Base-by-base conservation (phyloP, 2,797 vertebrate species). In the Anomalospiza imberbis region DNA sequence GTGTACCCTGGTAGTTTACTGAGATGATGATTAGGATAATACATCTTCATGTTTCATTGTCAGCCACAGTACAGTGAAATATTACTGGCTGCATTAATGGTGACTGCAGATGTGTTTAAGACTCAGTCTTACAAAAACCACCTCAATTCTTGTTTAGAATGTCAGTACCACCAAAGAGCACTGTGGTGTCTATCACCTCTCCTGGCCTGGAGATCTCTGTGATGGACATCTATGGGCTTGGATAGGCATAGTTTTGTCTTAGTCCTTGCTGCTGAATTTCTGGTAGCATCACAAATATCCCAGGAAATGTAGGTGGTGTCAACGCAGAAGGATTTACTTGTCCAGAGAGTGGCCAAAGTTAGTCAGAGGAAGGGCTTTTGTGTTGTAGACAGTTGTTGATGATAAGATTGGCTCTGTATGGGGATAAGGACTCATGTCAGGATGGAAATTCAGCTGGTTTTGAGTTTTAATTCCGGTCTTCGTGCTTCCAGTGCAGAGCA, bases 21-120 rank as follows among this genome's bases (percentile, higher is more conserved):
- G 50, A 89, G 84, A 60, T 34, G 63, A 40, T 87, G 57, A 91
- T 93, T 79, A 92, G 74, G 65, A 45, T 85, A 93, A 95, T 86
- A 28, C 17, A 79, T 58, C 31, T 66, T 81, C 40, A 42, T 83
- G n/a, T 87, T 94, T 92, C 55, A 48, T 72, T 80, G 38, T 80
- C 45, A 92, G 53, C 74, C 32, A 45, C 8, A 54, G 40, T 32
- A 50, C 34, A 74, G 8, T 84, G 63, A 86, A 76, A 78, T 75
- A 54, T 62, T 78, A 21, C 34, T 34, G 34, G 34, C 62, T 85
- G 44, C 16, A 57, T 89, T 89, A 76, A 40, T 26, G 40, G 40
- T 55, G 73, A 84, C 66, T 89, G 82, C 19, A 70, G 22, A 42
- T 58, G 8, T 12, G 24, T 83, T 83, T 85, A 45, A 83, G 88